Percentiles rank a stretch among this genome's conserved stretches.
These are phyloP conservation scores for Dascyllus trimaculatus DNA, from an alignment of 2,113 vertebrate species.

Conservation along the genomic window DNA sequence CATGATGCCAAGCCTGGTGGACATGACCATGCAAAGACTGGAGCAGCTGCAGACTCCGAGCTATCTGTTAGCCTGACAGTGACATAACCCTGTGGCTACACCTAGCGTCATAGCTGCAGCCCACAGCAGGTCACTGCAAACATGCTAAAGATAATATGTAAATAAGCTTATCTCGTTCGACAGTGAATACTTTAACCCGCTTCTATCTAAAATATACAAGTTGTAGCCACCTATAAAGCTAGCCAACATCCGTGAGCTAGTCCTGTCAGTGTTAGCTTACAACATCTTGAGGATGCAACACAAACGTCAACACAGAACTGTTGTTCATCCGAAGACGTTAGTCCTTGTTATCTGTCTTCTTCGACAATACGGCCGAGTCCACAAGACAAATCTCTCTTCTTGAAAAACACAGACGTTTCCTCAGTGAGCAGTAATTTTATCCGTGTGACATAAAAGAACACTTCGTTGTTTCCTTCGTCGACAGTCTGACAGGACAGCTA, in stretches of 20 bases:
- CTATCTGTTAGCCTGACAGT: constrained; percentile 65
- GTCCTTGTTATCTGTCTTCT: constrained; percentile 26
- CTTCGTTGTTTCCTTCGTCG: constrained; percentile 31
- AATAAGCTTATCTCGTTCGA: background rate
- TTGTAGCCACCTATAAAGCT: background rate
- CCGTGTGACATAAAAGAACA: constrained; percentile 26
- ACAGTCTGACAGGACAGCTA: constrained; percentile 6
- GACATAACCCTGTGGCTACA: constrained; percentile 61
- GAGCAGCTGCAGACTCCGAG: constrained; percentile 35
- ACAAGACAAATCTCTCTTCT: constrained; percentile 5
- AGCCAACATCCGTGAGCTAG: constrained; percentile 22
- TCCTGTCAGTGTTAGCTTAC: background rate
- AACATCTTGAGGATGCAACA: constrained; percentile 10
- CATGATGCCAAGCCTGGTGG: constrained; percentile 67
- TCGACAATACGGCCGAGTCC: constrained; percentile 15
- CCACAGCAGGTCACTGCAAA: constrained; percentile 6
- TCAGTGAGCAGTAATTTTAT: constrained; percentile 13
- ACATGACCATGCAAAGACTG: constrained; percentile 22
- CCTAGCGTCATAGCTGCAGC: constrained; percentile 51
- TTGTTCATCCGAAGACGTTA: constrained; percentile 8
- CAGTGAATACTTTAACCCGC: background rate
- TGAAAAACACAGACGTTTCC: constrained; percentile 17
- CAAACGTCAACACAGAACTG: constrained; percentile 29
- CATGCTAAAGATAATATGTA: constrained; percentile 17
- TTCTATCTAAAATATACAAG: background rate